phyloP scores from a whole-genome alignment of 2,888 invertebrate genomes.

The Idaea dimidiata region DNA sequence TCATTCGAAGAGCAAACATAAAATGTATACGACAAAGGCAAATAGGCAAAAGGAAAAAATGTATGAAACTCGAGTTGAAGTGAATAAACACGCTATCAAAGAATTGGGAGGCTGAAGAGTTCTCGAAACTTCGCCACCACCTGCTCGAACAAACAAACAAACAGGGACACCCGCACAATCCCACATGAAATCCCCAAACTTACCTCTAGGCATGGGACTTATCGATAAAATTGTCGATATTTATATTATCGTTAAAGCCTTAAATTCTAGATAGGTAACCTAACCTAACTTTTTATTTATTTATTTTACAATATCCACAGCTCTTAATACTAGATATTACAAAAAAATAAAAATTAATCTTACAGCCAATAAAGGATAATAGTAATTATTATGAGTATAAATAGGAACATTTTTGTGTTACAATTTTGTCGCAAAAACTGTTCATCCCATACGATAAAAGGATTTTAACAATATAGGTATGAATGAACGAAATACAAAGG shows the following conservation, averaged over 20 bases:
- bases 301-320: too few relatives aligned
- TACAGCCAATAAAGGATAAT: too few relatives aligned
- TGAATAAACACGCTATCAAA: conserved; percentile 40
- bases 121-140: conserved; percentile 32
- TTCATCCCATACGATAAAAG: too few relatives aligned
- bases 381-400: too few relatives aligned
- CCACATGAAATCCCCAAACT: conserved; percentile 21
- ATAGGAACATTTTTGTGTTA: too few relatives aligned
- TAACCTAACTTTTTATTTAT: too few relatives aligned
- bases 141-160: conserved; percentile 39
- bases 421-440: too few relatives aligned
- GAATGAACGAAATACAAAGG: too few relatives aligned
- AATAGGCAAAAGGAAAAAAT: conserved; percentile 23
- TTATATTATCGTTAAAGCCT: background rate
- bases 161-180: conserved; percentile 29
- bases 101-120: conserved; percentile 27
- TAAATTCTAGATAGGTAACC: too few relatives aligned
- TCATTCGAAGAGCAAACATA: conserved; percentile 17
- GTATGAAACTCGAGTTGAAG: conserved; percentile 16
- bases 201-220: conserved; percentile 18
- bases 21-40: conserved; percentile 24
- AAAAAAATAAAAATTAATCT: too few relatives aligned
- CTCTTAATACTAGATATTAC: too few relatives aligned
- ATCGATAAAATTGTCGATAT: conserved; percentile 1
- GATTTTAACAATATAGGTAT: too few relatives aligned